Base-by-base conservation (phyloP, 1,140 invertebrate species). In the Phymorhynchus buccinoides region DNA sequence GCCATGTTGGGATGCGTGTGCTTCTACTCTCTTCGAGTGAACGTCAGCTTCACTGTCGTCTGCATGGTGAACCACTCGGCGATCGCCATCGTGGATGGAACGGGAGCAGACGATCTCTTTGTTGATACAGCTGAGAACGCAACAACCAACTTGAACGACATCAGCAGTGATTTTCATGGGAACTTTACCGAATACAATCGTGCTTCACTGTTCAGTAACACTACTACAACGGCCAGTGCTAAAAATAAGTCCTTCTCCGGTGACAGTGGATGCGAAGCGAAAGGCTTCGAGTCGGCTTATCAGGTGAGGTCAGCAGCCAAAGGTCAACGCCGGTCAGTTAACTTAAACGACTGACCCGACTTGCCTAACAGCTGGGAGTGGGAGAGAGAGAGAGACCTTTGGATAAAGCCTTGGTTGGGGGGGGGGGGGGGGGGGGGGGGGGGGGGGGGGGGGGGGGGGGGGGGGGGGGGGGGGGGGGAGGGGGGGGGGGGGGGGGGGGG, bases 1-100 rank as follows among this genome's bases (percentile, higher is more conserved):
- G 27, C 62, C 4, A 83, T 83, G 81, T 41, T 83, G 62, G 81
- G 62, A 9, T 83, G 81, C 39, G 66, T 83, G 32, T 83, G 81
- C 35, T 83, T 83, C 66, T 83, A 83, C 81, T 83, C 81, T 37
- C 81, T 83, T n/a, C 62, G 81, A 56, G 81, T 83, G 0, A 83
- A 83, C 81, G 41, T 83, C 18, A 83, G 81, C 41, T 83, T 83
- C n/a, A 71, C 81, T 1, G 66, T 83, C 6, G 81, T 83, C 18
- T 83, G 81, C 22, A 83, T 83, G 81, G 62, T 83, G 37, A 83
- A 83, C 66, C 66, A 83, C 66, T 71, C 81, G 0, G 81, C 81
- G 18, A 68, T 83, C 56, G 81, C 42, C 39, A n/a, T 27, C 56
- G 12, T n/a, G 6, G 81, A 2, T 32, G 66, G 44, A 16, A 16